Conservation (phyloP, 2,113 vertebrate genomes). For the Campylomormyrus numenius region DNA sequence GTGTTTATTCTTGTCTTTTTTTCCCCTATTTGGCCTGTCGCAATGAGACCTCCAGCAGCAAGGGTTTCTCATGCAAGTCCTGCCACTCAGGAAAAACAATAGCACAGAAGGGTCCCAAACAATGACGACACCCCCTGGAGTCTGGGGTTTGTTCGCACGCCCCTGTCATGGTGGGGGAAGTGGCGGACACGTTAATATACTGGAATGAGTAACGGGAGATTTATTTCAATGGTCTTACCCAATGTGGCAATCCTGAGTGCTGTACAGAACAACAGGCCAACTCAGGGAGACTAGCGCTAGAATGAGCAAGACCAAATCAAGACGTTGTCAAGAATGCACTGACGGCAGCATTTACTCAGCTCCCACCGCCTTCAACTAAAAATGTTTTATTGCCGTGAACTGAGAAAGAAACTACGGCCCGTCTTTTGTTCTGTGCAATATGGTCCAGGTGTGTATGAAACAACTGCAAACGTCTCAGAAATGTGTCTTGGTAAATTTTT, state of each 20-base stretch:
- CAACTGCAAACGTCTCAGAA: not conserved
- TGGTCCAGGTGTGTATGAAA: not conserved
- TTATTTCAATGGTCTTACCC: constrained; percentile 40
- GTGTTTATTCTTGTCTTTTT: constrained; percentile 17
- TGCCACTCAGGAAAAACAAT: constrained; percentile 42
- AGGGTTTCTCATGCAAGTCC: constrained; percentile 27
- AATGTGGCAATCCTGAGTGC: constrained; percentile 37
- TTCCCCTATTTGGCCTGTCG: constrained; percentile 14
- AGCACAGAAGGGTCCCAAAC: constrained; percentile 47
- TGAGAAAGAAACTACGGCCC: not conserved
- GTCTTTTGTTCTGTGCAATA: not conserved
- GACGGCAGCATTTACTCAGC: not conserved
- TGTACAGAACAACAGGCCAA: not conserved
- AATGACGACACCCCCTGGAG: constrained; percentile 42
- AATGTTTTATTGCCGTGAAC: constrained; percentile 1
- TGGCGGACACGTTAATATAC: constrained; percentile 21
- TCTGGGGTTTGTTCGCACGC: constrained; percentile 36
- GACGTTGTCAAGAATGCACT: not conserved
- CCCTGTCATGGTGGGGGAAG: constrained; percentile 41
- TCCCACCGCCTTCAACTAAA: not conserved
- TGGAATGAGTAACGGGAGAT: constrained; percentile 14
- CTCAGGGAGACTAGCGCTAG: not conserved
- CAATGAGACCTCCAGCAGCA: constrained; percentile 18
- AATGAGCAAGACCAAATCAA: not conserved
- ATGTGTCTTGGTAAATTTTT: not conserved